Evolutionary conservation across 2,113 vertebrate genomes (phyloP).

Genomic region (Scophthalmus maximus): DNA sequence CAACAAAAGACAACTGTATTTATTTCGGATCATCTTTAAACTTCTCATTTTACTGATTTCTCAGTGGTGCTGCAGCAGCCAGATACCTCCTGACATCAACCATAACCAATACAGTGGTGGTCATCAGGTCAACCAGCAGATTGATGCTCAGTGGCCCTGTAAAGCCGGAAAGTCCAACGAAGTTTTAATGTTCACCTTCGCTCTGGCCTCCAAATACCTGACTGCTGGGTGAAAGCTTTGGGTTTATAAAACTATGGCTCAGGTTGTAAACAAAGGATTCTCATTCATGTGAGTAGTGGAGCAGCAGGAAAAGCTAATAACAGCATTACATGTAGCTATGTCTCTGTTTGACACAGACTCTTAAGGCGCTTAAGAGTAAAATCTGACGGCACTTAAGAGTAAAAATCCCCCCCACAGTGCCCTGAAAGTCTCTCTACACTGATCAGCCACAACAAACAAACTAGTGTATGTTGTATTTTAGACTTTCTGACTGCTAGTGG

Average conservation of each 20-base stretch:
- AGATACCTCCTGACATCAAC: no score
- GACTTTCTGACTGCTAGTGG: not conserved
- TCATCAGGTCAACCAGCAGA: no score
- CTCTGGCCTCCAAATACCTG: no score
- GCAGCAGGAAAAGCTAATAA: conserved; percentile 7
- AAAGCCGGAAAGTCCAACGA: no score
- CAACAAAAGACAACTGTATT: not conserved
- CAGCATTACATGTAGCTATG: not conserved
- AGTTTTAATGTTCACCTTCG: no score
- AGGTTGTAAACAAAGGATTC: not conserved
- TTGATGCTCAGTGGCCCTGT: no score
- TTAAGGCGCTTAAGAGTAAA: conserved; percentile 1
- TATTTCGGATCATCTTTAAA: not conserved
- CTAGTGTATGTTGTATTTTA: not conserved
- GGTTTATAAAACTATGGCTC: not conserved
- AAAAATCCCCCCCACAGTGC: not conserved
- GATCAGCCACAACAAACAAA: not conserved
- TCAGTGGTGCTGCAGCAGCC: no score
- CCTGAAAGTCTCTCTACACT: not conserved
- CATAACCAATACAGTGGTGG: no score
- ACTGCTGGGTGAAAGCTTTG: no score
- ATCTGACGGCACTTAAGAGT: not conserved
- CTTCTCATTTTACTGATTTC: not conserved
- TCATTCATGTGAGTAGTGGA: not conserved
- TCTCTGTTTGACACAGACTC: not conserved